A percentile compares a stretch with the other conserved stretches of the same genome.
Evolutionary conservation across 2,113 vertebrate species (phyloP).

Genomic region (Bothrops jararaca): DNA sequence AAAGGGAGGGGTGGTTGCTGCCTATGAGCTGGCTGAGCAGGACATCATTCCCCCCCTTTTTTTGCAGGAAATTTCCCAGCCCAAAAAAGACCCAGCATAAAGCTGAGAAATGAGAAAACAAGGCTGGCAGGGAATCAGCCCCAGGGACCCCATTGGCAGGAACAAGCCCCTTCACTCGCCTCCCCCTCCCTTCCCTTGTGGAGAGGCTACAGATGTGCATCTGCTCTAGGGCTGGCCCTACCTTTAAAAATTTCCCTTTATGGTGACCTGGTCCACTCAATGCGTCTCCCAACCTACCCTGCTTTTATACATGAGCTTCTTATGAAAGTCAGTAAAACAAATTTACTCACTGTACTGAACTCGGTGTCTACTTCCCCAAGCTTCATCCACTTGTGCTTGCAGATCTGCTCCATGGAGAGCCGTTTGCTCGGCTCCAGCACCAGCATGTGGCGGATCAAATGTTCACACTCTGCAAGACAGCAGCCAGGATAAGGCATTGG

Average conservation of each 20-base stretch:
- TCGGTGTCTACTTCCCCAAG: conserved; percentile 88
- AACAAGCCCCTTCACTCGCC: neutral
- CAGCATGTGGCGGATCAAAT: conserved; percentile 98
- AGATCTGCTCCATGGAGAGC: conserved; percentile 97
- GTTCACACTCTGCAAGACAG: conserved; percentile 87
- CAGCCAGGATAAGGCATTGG: neutral
- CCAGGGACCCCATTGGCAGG: neutral
- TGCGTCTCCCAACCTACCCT: neutral
- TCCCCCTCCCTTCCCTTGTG: neutral
- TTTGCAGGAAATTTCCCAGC: neutral
- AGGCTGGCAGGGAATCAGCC: neutral
- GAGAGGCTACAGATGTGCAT: neutral
- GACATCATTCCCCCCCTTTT: neutral
- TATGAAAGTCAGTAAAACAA: neutral
- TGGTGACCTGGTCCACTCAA: neutral
- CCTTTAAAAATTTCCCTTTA: neutral
- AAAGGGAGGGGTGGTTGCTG: neutral
- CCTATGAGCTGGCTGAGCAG: neutral
- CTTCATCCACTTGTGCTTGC: conserved; percentile 99
- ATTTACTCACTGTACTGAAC: conserved; percentile 86
- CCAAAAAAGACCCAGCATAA: neutral
- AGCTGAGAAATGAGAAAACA: neutral
- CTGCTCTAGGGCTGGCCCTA: neutral
- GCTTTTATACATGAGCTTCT: neutral
- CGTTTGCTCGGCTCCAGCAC: conserved; percentile 92